phyloP scores from a whole-genome alignment of 1,140 invertebrate species.

The Dendroctonus ponderosae region DNA sequence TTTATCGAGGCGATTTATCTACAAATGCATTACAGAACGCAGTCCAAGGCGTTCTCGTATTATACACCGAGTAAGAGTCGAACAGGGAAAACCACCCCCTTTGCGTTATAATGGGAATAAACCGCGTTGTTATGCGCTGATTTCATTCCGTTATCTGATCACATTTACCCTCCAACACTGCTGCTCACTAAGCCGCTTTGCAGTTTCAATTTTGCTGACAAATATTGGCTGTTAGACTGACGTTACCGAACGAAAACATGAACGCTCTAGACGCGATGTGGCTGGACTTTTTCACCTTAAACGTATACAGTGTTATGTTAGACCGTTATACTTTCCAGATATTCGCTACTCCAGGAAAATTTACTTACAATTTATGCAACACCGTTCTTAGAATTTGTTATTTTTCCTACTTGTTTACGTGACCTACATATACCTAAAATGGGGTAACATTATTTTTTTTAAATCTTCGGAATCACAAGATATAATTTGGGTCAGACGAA shows the following conservation, averaged over 20 bases:
- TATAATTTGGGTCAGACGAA: no score
- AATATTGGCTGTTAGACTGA: slow-evolving; percentile 35
- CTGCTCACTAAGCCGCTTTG: slow-evolving; percentile 40
- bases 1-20: slow-evolving; percentile 51
- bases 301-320: no score
- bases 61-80: slow-evolving; percentile 31
- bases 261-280: no score
- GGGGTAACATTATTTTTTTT: no score
- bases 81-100: slow-evolving; percentile 36
- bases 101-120: slow-evolving; percentile 50
- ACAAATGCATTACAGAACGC: slow-evolving; percentile 46
- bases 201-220: slow-evolving; percentile 44
- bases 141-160: slow-evolving; percentile 50
- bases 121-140: slow-evolving; percentile 52
- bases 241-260: background rate
- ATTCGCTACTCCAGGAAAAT: no score
- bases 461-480: no score
- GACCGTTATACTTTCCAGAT: no score
- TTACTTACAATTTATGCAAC: no score
- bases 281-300: no score
- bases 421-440: no score
- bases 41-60: slow-evolving; percentile 35
- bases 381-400: no score
- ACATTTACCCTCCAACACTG: slow-evolving; percentile 40
- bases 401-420: no score